Percentiles rank a stretch among this genome's conserved stretches.
phyloP scores from a whole-genome alignment of 2,113 vertebrate genomes.

The Sorex araneus region DNA sequence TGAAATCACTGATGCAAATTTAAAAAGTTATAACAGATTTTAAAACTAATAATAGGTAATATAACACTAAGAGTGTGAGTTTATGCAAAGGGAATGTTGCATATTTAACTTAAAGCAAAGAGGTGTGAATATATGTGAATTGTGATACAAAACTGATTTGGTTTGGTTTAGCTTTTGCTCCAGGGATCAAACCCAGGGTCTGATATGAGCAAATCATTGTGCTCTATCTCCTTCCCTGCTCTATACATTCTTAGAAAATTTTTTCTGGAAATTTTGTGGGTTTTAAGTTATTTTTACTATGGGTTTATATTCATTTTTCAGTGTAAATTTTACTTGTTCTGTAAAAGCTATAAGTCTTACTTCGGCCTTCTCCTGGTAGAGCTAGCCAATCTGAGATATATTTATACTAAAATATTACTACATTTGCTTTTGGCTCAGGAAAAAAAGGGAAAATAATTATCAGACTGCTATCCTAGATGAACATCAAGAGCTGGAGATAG shows the following conservation, averaged over 20 bases:
- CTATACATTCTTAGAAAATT: slow-evolving; percentile 46
- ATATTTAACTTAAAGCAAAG: slow-evolving; percentile 52
- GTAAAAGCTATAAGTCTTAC: not conserved
- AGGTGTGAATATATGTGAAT: slow-evolving; percentile 23
- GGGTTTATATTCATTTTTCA: slow-evolving; percentile 32
- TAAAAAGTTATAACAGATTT: not conserved
- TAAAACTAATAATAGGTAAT: slow-evolving; percentile 17
- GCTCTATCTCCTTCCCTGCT: not conserved
- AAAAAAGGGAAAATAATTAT: slow-evolving; percentile 19
- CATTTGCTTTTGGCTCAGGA: not conserved
- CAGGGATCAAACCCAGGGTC: not conserved
- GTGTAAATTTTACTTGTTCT: not conserved
- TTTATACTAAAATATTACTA: not conserved
- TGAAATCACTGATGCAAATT: slow-evolving; percentile 5
- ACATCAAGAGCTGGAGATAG: not conserved
- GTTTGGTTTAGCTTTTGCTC: not conserved
- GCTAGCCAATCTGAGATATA: not conserved
- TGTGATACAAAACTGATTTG: not conserved
- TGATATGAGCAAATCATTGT: not conserved
- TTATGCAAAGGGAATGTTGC: slow-evolving; percentile 26
- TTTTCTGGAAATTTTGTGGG: slow-evolving; percentile 47
- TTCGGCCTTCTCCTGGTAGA: not conserved
- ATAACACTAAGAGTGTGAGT: slow-evolving; percentile 35
- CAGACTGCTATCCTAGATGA: not conserved
- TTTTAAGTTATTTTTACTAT: slow-evolving; percentile 47